Evolutionary conservation across 1,140 invertebrate genomes (phyloP).

Genomic region (Lutraria rhynchaena): DNA sequence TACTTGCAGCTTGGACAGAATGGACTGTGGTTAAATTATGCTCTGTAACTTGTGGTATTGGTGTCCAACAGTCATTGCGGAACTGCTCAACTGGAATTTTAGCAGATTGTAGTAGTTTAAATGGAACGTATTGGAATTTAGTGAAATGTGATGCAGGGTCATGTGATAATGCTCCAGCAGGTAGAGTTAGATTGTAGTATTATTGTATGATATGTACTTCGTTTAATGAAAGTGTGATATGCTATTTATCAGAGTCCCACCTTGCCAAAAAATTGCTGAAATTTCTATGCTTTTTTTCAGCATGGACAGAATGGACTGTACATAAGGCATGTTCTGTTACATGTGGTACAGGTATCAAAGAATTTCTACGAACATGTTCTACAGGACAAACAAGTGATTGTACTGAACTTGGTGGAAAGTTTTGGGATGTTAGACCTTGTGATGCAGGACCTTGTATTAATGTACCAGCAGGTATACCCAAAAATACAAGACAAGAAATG

Average conservation of each 20-base stretch:
- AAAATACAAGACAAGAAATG: too few species aligned
- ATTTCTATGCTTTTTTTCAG: too few species aligned
- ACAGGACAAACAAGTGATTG: neutral
- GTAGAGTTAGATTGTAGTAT: too few species aligned
- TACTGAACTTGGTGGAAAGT: neutral
- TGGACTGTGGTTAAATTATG: neutral
- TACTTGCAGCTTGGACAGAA: conserved; percentile 20
- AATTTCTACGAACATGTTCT: neutral
- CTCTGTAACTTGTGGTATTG: conserved; percentile 6
- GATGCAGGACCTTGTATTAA: neutral
- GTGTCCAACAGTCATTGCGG: neutral
- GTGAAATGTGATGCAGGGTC: conserved; percentile 22
- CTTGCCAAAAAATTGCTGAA: too few species aligned
- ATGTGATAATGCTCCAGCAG: too few species aligned
- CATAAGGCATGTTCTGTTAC: neutral
- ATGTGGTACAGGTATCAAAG: neutral
- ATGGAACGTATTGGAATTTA: neutral
- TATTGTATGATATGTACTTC: too few species aligned
- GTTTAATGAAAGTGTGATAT: too few species aligned
- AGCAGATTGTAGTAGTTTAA: neutral
- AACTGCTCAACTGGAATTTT: conserved; percentile 1
- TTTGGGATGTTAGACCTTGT: neutral
- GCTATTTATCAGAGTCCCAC: too few species aligned
- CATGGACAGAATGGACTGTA: neutral
- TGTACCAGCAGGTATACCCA: too few species aligned